These are phyloP conservation scores for Pipistrellus nathusii DNA, from an alignment of 2,797 vertebrate genomes.

Conservation along the genomic window DNA sequence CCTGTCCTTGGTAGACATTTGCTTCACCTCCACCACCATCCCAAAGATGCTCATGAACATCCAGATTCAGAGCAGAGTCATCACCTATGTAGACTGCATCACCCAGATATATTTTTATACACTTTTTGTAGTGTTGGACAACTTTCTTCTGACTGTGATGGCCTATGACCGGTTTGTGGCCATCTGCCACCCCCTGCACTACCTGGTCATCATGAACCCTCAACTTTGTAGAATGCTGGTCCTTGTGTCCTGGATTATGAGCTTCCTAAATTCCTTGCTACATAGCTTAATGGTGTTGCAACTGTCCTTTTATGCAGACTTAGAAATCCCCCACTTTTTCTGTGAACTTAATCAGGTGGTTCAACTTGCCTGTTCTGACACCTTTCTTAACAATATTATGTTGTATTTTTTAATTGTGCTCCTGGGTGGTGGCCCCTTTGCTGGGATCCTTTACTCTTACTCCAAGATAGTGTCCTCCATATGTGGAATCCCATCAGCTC, in stretches of 20 bases:
- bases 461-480: too few species aligned
- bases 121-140: neutral
- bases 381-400: too few species aligned
- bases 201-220: slow-evolving; percentile 55
- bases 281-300: neutral
- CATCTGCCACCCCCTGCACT: slow-evolving; percentile 31
- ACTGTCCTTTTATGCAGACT: neutral
- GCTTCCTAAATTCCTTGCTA: slow-evolving; percentile 57
- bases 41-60: neutral
- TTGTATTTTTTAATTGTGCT: too few species aligned
- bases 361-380: too few species aligned
- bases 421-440: too few species aligned
- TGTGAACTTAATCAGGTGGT: neutral
- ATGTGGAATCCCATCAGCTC: too few species aligned
- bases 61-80: neutral
- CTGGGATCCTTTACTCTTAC: too few species aligned
- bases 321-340: neutral
- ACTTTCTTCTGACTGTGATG: too few species aligned
- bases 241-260: slow-evolving; percentile 10
- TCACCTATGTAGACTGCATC: neutral
- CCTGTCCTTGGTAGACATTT: too few species aligned
- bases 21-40: neutral
- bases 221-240: slow-evolving; percentile 42
- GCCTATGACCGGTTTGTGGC: too few species aligned
- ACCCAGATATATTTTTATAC: slow-evolving; percentile 74